phyloP scores from a whole-genome alignment of 2,797 vertebrate genomes.

The Coregonus suidteri region DNA sequence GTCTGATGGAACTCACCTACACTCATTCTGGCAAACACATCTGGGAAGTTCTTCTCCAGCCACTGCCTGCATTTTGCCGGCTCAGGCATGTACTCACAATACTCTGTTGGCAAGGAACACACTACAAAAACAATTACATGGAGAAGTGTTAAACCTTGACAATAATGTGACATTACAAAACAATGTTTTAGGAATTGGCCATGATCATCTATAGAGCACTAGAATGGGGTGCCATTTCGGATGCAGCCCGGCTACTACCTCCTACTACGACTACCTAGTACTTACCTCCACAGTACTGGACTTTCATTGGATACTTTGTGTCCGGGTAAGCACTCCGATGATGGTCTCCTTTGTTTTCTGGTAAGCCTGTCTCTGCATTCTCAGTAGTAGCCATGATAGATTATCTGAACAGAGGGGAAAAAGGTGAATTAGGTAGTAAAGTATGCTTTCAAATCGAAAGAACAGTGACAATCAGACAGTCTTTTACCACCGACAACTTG shows the following conservation, averaged over 20 bases:
- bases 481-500: background rate
- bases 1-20: conserved; percentile 80
- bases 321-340: conserved; percentile 72
- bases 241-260: too few species aligned
- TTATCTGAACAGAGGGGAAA: conserved; percentile 43
- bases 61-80: conserved; percentile 97
- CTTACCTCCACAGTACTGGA: conserved; percentile 96
- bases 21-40: conserved; percentile 94
- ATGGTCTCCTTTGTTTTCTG: conserved; percentile 83
- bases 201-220: background rate
- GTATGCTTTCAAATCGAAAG: background rate
- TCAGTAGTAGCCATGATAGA: conserved; percentile 88
- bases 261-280: conserved; percentile 14
- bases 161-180: background rate
- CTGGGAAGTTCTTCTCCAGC: conserved; percentile 99
- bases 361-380: conserved; percentile 79
- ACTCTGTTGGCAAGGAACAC: conserved; percentile 97
- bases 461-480: background rate
- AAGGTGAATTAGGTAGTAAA: background rate
- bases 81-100: conserved; percentile 99
- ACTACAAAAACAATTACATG: conserved; percentile 71
- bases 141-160: background rate
- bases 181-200: background rate
- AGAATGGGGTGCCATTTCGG: background rate
- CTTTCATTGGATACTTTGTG: conserved; percentile 87